Percentiles rank a stretch among this genome's conserved stretches.
phyloP scores from a whole-genome alignment of 2,888 invertebrate genomes.

The Taphrorychus bicolor region DNA sequence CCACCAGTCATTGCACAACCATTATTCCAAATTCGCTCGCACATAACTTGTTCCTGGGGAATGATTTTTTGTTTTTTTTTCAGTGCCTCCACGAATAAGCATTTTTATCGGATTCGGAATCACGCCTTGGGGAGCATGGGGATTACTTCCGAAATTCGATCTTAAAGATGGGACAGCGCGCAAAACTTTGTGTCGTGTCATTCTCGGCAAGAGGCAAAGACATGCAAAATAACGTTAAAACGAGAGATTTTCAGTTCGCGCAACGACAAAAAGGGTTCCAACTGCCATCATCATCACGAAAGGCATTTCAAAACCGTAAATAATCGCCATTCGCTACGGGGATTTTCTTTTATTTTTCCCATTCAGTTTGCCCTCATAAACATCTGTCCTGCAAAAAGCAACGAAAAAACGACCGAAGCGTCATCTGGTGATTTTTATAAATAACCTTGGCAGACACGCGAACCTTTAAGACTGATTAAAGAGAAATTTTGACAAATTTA shows the following conservation, averaged over 20 bases:
- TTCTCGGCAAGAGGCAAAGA: background rate
- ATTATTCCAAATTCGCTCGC: constrained; percentile 33
- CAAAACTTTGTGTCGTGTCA: background rate
- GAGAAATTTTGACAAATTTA: constrained; percentile 52
- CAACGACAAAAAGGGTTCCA: background rate
- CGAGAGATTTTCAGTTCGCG: background rate
- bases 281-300: constrained; percentile 26
- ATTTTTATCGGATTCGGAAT: constrained; percentile 27
- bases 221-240: constrained; percentile 5
- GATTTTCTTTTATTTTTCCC: constrained; percentile 20
- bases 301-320: constrained; percentile 22
- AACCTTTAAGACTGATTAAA: constrained; percentile 45
- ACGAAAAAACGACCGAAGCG: constrained; percentile 17
- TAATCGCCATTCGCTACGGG: constrained; percentile 21
- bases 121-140: constrained; percentile 1
- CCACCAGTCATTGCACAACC: constrained; percentile 31
- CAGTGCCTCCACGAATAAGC: constrained; percentile 11
- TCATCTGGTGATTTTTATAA: constrained; percentile 34
- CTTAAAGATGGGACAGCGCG: background rate
- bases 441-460: constrained; percentile 26
- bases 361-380: constrained; percentile 18
- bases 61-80: constrained; percentile 25
- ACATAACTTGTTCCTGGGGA: constrained; percentile 23
- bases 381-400: constrained; percentile 22
- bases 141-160: constrained; percentile 8